Base-by-base conservation (phyloP, 2,888 invertebrate species). In the Nipponacmea schrenckii region DNA sequence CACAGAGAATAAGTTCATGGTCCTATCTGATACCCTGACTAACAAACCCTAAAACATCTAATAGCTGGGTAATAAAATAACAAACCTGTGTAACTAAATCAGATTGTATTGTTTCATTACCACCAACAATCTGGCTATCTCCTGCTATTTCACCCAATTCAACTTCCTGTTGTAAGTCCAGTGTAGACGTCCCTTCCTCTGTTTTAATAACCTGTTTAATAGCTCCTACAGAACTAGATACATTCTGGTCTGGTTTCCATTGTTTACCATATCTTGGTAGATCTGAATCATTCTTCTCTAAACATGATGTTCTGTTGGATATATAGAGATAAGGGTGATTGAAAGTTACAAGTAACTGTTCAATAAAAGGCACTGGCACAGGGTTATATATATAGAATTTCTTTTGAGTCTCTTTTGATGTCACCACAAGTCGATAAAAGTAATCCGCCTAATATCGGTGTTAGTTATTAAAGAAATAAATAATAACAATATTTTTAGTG, bases 251-350 rank as follows among this genome's bases (percentile, higher is more conserved):
- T 46, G 78, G 77, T 5, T 74, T 76, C 85, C 84, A 84, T 26
- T 77, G 80, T 74, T 84, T 85, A 15, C 84, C 84, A 76, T 87
- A 87, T 14, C 86, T 77, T 27, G 87, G 87, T 66, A 86, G 78
- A 66, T 86, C 85, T 50, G 81, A 79, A 76, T 87, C 86, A 2
- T 81, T 76, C 70, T 86, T 86, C 12, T 75, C 67, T 26, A 81
- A 80, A 77, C 87, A 87, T 8, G 84, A 81, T 20, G 80, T 81
- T 67, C 86, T 86, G 67, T 5, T 50, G 63, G 20, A 27, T 64
- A 62, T 71, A n/a, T n/a, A n/a, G n/a, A n/a, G 44, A 24, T 24
- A 63, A 27, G 63, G 45, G 24, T 20, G 50, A n/a, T 39, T n/a
- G n/a, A n/a, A n/a, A n/a, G n/a, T n/a, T n/a, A n/a, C n/a, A n/a